Percentiles rank a stretch among this genome's conserved stretches.
phyloP scores from a whole-genome alignment of 2,113 vertebrate genomes.

The Cygnus atratus region DNA sequence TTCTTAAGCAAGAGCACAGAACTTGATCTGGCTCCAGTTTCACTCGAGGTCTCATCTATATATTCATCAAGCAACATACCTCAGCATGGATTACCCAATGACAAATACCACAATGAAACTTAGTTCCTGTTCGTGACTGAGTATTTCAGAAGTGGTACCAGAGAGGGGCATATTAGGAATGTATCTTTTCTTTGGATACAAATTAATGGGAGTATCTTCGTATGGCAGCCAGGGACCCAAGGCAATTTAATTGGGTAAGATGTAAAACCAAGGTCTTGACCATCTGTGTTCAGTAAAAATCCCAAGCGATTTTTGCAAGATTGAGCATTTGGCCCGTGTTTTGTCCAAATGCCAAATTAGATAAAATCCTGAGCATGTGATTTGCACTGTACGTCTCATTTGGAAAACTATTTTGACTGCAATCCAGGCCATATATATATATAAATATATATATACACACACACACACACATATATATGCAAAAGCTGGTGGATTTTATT shows the following conservation, averaged over 20 bases:
- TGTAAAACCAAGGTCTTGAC: neutral
- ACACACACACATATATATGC: too few species aligned
- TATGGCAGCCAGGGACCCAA: neutral
- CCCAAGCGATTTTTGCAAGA: neutral
- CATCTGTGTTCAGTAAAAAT: neutral
- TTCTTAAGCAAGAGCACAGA: neutral
- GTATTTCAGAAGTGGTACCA: neutral
- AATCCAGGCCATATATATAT: neutral
- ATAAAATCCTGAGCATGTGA: neutral
- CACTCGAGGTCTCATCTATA: neutral
- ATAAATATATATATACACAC: too few species aligned
- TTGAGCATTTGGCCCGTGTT: neutral
- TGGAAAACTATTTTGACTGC: neutral
- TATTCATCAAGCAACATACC: neutral
- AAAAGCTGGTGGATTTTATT: neutral
- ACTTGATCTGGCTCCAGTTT: neutral
- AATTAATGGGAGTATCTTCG: neutral
- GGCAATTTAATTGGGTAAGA: neutral
- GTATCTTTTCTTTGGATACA: neutral
- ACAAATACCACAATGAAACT: neutral
- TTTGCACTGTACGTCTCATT: neutral
- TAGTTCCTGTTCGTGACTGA: neutral
- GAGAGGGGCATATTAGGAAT: neutral
- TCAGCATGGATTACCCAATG: neutral
- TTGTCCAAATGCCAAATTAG: neutral